A percentile compares a stretch with the other conserved stretches of the same genome.
Conservation (phyloP, 1,140 invertebrate genomes). For the Ectropis grisescens region DNA sequence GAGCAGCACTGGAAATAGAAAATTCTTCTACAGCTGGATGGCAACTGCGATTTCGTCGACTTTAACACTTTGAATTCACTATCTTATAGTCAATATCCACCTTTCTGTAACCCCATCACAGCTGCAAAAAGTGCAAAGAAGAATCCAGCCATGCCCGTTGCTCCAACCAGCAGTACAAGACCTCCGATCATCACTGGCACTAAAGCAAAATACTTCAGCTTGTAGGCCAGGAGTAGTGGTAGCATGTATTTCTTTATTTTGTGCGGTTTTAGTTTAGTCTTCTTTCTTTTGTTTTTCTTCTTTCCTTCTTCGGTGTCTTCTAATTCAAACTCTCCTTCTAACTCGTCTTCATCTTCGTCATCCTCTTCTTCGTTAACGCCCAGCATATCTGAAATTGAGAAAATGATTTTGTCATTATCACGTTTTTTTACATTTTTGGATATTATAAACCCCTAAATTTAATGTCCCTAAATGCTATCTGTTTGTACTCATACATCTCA, state of each 20-base stretch:
- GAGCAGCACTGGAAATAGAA: not conserved
- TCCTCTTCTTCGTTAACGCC: conserved; percentile 44
- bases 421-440: too few relatives aligned
- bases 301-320: conserved; percentile 18
- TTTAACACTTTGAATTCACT: conserved; percentile 19
- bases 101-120: conserved; percentile 71
- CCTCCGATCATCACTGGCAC: conserved; percentile 82
- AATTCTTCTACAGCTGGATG: conserved; percentile 35
- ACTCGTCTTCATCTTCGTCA: conserved; percentile 37
- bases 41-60: conserved; percentile 53
- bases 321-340: conserved; percentile 35
- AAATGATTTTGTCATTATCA: too few relatives aligned
- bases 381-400: conserved; percentile 41
- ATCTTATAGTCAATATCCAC: conserved; percentile 47
- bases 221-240: conserved; percentile 83
- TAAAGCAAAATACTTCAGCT: conserved; percentile 84
- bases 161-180: conserved; percentile 78
- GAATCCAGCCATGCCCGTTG: conserved; percentile 84
- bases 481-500: too few relatives aligned
- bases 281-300: conserved; percentile 32
- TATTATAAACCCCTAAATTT: too few relatives aligned
- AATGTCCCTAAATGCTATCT: too few relatives aligned
- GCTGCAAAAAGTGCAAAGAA: conserved; percentile 86
- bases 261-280: conserved; percentile 61
- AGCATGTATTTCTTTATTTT: conserved; percentile 79